Evolutionary conservation across 2,113 vertebrate genomes (phyloP), one percentile per base, ranked within the genome.

Genomic region (Dissostichus mawsoni): DNA sequence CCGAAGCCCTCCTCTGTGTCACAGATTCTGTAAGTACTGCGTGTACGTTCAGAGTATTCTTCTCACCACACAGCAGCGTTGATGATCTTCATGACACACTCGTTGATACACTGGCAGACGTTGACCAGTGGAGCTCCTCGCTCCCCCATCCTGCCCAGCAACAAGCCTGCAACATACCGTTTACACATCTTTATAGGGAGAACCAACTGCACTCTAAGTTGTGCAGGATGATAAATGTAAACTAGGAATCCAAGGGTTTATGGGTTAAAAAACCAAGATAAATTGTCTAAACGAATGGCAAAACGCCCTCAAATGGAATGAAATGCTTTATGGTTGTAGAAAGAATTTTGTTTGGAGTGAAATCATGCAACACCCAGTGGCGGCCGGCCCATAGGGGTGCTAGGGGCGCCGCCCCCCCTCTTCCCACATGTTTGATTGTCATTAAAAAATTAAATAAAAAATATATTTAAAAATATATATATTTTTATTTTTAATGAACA

Each of bases 31-130:
- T 57, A 14, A 41, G 17, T n/a, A 25, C 11, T 20, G 45, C 13
- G 13, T 53, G 8, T 69, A 20, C 17, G 12, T 47, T 29, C 9
- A 47, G 52, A 63, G 29, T 20, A 2, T 52, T 47, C 11, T 0
- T 17, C 91, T 92, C 79, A 97, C 97, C 96, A 97, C 5, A 97
- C 96, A 0, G 96, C 96, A 29, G 97, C 95, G 0, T 97, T 96
- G 82, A 97, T 96, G 50, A 97, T 96, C 85, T 96, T 96, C 97
- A 97, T 97, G 1, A 97, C 96, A 0, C 96, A 97, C 84, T 97
- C 96, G 0, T 97, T 97, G 82, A 97, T 94, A 3, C 96, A 96
- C 93, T 97, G 96, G 91, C 96, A 97, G 3, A 97, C 96, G 1
- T 94, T 97, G 3, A 97, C 92, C 78, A 97, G 87, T 0, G 97